Evolutionary conservation across 2,113 vertebrate genomes (phyloP).

Genomic region (Crotalus viridis): DNA sequence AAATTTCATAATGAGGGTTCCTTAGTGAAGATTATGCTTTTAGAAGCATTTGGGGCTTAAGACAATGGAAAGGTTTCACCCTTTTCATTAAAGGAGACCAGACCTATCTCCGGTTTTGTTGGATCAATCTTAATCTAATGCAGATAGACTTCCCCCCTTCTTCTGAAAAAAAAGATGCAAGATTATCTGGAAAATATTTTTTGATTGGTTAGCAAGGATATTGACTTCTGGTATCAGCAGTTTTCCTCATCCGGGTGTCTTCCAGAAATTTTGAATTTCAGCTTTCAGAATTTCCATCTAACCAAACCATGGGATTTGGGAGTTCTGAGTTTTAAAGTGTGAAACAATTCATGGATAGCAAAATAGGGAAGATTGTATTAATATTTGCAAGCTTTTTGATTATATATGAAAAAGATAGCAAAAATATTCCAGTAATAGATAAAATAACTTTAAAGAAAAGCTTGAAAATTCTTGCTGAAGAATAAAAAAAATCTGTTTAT

Average conservation of each 20-base stretch:
- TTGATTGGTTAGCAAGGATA: background rate
- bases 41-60: background rate
- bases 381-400: background rate
- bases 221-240: background rate
- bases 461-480: slow-evolving; percentile 1
- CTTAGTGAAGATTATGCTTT: background rate
- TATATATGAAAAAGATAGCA: background rate
- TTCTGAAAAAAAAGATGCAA: background rate
- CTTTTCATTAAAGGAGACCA: background rate
- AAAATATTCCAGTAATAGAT: background rate
- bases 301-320: background rate
- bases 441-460: background rate
- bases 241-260: background rate
- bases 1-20: background rate
- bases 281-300: background rate
- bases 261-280: background rate
- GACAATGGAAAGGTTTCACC: background rate
- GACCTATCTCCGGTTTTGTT: background rate
- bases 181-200: background rate
- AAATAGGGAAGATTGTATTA: background rate
- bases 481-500: background rate
- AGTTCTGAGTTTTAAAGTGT: background rate
- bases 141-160: background rate
- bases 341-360: background rate
- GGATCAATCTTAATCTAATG: background rate